phyloP scores from a whole-genome alignment of 2,888 invertebrate species.

The Aphidoletes aphidimyza region DNA sequence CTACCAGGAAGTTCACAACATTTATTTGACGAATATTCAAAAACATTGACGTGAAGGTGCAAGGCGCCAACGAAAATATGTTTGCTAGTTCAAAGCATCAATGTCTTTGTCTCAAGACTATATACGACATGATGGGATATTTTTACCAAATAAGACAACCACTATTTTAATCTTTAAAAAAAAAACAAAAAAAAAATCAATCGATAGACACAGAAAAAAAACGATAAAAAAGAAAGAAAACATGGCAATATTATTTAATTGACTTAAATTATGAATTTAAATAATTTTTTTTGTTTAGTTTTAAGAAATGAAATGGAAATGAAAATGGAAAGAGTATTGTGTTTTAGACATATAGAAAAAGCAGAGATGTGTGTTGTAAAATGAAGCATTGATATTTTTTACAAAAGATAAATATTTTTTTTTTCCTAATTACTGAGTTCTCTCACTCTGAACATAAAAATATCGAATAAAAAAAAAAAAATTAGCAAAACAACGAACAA shows the following conservation, averaged over 20 bases:
- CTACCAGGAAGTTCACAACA: too few species aligned
- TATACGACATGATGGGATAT: background rate
- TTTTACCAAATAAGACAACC: background rate
- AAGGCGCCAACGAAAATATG: background rate
- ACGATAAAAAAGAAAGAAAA: background rate
- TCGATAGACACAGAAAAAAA: background rate
- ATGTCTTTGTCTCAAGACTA: background rate
- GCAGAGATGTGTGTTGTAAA: background rate
- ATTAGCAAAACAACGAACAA: too few species aligned
- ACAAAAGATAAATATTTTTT: background rate
- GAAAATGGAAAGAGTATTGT: too few species aligned
- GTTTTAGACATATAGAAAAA: background rate
- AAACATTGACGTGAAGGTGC: background rate
- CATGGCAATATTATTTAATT: conserved; percentile 26
- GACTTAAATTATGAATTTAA: conserved; percentile 11
- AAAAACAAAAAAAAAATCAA: background rate
- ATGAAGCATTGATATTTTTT: background rate
- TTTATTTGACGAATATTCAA: too few species aligned
- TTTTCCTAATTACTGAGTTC: background rate
- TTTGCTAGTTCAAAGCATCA: background rate
- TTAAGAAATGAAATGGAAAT: background rate
- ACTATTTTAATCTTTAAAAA: background rate
- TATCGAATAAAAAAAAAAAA: background rate
- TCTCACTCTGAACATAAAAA: background rate
- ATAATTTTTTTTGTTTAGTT: background rate